Conservation (phyloP, 2,797 vertebrate species). For the Rhinichthys osculus region DNA sequence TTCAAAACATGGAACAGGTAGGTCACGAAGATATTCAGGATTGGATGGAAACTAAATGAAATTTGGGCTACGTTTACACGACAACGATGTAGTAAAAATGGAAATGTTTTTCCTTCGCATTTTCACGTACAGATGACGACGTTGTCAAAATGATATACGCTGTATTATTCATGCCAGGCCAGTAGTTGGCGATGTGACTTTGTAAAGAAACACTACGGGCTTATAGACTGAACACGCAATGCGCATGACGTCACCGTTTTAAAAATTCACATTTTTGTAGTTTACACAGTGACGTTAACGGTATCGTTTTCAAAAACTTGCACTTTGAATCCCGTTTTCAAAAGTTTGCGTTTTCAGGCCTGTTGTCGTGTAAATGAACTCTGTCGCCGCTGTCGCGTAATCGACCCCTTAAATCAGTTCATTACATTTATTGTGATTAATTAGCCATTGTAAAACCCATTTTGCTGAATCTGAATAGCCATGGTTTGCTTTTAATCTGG, state of each 20-base stretch:
- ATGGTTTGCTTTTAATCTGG: background rate
- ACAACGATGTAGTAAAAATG: background rate
- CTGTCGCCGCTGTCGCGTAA: too few relatives aligned
- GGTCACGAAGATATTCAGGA: conserved; percentile 27
- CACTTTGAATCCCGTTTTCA: too few relatives aligned
- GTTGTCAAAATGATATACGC: background rate
- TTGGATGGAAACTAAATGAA: background rate
- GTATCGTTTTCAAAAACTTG: background rate
- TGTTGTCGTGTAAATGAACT: background rate
- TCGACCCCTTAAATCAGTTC: too few relatives aligned
- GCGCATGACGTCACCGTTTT: background rate
- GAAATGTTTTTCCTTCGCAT: too few relatives aligned
- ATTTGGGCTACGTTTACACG: background rate
- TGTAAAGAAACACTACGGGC: background rate
- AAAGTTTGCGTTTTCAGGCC: background rate
- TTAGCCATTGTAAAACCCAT: background rate
- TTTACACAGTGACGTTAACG: background rate
- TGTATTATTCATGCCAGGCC: background rate
- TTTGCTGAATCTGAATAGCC: background rate
- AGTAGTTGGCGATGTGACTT: background rate
- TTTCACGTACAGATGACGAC: background rate
- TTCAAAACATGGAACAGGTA: conserved; percentile 99
- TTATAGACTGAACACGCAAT: background rate
- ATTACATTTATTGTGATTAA: background rate
- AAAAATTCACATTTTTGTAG: background rate